phyloP scores from a whole-genome alignment of 2,797 vertebrate species.

The Bufotes viridis region DNA sequence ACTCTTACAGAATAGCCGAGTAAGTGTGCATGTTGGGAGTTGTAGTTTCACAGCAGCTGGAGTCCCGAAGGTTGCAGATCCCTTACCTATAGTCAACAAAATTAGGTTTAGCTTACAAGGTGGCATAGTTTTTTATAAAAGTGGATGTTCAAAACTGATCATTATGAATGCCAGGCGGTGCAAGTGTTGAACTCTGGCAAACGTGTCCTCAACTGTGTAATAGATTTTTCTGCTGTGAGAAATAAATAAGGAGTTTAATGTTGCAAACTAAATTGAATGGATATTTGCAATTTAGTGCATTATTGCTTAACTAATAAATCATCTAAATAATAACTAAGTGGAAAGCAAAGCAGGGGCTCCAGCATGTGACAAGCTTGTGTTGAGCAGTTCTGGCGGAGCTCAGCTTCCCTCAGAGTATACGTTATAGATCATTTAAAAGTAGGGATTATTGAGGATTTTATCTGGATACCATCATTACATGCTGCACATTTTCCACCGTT shows the following conservation, averaged over 20 bases:
- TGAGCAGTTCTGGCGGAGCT: not conserved
- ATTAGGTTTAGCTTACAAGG: conserved; percentile 57
- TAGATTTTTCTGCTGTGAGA: conserved; percentile 16
- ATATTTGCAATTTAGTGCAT: conserved; percentile 25
- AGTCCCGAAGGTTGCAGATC: too few relatives aligned
- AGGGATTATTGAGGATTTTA: not conserved
- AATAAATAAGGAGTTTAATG: conserved; percentile 6
- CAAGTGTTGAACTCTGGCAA: not conserved
- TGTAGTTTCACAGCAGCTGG: too few relatives aligned
- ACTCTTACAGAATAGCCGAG: too few relatives aligned
- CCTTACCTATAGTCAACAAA: not conserved
- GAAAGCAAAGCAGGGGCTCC: not conserved
- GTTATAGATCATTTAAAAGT: not conserved
- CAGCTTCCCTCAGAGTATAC: not conserved
- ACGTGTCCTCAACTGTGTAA: not conserved
- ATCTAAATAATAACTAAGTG: not conserved
- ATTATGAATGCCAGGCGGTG: not conserved
- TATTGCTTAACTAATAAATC: conserved; percentile 2
- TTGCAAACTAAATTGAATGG: not conserved
- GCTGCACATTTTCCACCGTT: not conserved
- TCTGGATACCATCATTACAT: not conserved
- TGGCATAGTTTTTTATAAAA: conserved; percentile 64
- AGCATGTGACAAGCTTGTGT: not conserved
- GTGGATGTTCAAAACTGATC: not conserved
- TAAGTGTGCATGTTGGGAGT: too few relatives aligned